Evolutionary conservation across 2,797 vertebrate species (phyloP).

Genomic region (Eospalax fontanierii): DNA sequence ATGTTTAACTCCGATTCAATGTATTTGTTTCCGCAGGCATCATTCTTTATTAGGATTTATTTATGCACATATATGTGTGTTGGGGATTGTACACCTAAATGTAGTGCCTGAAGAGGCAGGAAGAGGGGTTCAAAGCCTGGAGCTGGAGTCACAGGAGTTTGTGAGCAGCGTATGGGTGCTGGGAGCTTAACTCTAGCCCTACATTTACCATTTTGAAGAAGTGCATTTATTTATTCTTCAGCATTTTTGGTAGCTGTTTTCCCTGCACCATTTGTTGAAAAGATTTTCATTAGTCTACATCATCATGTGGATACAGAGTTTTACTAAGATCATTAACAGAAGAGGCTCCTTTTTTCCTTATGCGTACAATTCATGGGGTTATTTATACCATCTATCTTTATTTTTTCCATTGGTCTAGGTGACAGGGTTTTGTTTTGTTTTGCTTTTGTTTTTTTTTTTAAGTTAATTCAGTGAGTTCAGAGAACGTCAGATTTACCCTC

Average conservation of each 20-base stretch:
- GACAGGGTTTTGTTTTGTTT: too few species aligned
- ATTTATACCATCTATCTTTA: too few species aligned
- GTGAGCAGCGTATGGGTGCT: background rate
- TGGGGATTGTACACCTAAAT: too few species aligned
- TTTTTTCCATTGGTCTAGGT: background rate
- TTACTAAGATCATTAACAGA: background rate
- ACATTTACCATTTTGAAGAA: background rate
- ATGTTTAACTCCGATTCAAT: background rate
- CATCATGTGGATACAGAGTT: background rate
- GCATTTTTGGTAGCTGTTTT: background rate
- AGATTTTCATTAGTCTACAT: background rate
- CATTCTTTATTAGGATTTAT: background rate
- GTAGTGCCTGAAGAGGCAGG: background rate
- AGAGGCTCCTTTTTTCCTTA: background rate
- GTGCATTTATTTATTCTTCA: background rate
- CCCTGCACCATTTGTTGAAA: background rate
- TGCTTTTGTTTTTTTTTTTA: too few species aligned
- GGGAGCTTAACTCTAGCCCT: background rate
- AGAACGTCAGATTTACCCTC: background rate
- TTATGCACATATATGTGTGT: background rate
- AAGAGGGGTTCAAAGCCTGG: background rate
- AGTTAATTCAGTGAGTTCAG: constrained; percentile 62
- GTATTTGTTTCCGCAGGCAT: background rate
- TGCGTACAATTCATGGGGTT: too few species aligned
- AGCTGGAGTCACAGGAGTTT: background rate